Conservation (phyloP, 2,113 vertebrate species). For the Sprattus sprattus region DNA sequence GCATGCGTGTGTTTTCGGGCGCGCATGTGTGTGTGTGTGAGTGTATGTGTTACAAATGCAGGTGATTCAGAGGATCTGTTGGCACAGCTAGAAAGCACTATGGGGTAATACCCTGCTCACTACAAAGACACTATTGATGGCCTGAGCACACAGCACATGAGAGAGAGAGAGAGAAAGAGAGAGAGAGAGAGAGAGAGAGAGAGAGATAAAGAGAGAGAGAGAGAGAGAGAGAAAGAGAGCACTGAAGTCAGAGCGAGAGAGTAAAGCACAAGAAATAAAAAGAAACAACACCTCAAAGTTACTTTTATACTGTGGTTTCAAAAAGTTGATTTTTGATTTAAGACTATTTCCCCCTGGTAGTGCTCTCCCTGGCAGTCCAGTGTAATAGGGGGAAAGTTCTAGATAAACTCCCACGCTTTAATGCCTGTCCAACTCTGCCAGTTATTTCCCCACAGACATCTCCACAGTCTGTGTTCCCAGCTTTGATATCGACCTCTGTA, state of each 20-base stretch:
- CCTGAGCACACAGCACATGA: constrained; percentile 22
- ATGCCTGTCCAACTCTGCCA: not conserved
- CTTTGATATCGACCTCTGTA: constrained; percentile 5
- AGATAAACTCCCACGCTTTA: not conserved
- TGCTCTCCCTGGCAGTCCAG: not conserved
- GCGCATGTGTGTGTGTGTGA: constrained; percentile 1
- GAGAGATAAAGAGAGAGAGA: constrained; percentile 18
- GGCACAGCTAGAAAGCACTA: constrained; percentile 37
- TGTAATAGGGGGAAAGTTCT: not conserved
- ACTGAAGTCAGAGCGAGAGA: not conserved
- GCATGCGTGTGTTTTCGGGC: not conserved
- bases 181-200: not conserved
- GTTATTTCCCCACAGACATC: constrained; percentile 11
- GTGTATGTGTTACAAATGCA: constrained; percentile 45
- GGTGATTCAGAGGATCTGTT: constrained; percentile 47
- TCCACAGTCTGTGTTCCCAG: not conserved
- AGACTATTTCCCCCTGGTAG: not conserved
- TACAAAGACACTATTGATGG: constrained; percentile 33
- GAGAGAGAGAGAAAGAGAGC: not conserved
- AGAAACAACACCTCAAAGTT: not conserved
- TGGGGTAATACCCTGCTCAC: constrained; percentile 42
- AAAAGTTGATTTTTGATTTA: not conserved
- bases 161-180: not conserved
- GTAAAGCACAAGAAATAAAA: not conserved
- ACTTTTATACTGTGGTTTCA: not conserved